Base-by-base conservation (phyloP, 2,113 vertebrate species). In the Phaethornis superciliosus region DNA sequence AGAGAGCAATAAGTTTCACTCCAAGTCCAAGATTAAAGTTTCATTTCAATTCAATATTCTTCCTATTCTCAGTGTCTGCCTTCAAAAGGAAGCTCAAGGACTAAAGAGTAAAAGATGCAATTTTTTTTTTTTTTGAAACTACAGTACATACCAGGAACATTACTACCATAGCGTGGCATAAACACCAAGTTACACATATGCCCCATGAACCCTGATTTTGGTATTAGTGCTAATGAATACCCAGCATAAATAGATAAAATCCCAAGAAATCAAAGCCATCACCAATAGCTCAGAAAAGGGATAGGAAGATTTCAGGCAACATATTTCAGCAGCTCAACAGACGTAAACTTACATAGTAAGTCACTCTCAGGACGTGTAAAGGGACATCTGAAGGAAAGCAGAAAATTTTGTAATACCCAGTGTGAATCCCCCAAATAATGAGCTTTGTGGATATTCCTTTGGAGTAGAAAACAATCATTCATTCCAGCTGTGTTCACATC, bases 401-500 rank as follows among this genome's bases (percentile, higher is more conserved):
- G 51, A 40, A 85, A 85, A 82, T 86, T 95, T 90, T 70, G 21
- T 46, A 81, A 90, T 71, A 62, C 27, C 68, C 8, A 0, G 7
- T 59, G 44, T 71, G 83, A 92, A 55, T 56, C 32, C 11, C 19
- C 27, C 21, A 79, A 93, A 89, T 71, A 86, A 81, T 75, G 35
- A 70, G 77, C 33, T 87, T 88, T 76, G 67, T 54, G 54, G 33
- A 19, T 87, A 85, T 76, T 65, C 69, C 58, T 89, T 72, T 89
- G 89, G 86, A 93, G 89, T 23, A 93, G 42, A 87, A 92, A 93
- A 79, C 59, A 92, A 74, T 63, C n/a, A 72, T 85, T 90, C 59
- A 87, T 89, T 89, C 74, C 84, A 94, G 67, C 74, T 94, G 74
- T 44, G 63, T 79, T 92, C 86, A 80, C 35, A 94, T 94, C 78